Conservation (phyloP, 2,797 vertebrate genomes). For the Thripadectes ignobilis region DNA sequence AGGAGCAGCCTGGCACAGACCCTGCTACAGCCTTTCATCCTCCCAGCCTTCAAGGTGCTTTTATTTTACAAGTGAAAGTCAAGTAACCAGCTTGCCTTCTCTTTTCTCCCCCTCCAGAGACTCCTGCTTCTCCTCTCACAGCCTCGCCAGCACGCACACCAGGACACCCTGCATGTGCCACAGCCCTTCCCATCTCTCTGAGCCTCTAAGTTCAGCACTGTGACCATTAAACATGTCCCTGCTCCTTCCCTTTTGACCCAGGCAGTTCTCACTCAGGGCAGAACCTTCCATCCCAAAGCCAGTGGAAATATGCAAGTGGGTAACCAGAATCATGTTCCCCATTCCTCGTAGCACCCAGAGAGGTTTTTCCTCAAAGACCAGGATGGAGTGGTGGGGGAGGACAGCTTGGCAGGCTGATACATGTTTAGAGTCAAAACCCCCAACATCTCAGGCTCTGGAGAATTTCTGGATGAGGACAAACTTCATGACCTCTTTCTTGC, state of each 20-base stretch:
- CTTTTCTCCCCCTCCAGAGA: neutral
- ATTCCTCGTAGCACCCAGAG: neutral
- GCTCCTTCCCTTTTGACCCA: neutral
- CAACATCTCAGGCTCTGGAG: neutral
- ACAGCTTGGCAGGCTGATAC: neutral
- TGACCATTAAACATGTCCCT: neutral
- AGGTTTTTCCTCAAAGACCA: neutral
- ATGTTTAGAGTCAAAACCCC: neutral
- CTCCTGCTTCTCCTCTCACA: neutral
- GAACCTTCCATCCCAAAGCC: neutral
- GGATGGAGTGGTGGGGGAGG: fast-evolving
- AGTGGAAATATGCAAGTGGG: neutral
- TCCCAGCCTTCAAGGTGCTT: neutral
- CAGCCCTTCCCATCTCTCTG: neutral
- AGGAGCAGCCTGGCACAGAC: slow-evolving; percentile 4
- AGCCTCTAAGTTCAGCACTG: fast-evolving
- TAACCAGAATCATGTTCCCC: fast-evolving
- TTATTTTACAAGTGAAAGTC: slow-evolving; percentile 3
- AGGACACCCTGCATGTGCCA: neutral
- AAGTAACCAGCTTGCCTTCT: neutral
- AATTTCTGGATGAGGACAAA: neutral
- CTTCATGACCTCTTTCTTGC: neutral
- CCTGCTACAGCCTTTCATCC: slow-evolving; percentile 23
- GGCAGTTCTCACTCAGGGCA: neutral
- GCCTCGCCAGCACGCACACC: neutral